These are phyloP conservation scores for Oxycera nigricornis DNA, from an alignment of 2,888 invertebrate species.

Conservation along the genomic window DNA sequence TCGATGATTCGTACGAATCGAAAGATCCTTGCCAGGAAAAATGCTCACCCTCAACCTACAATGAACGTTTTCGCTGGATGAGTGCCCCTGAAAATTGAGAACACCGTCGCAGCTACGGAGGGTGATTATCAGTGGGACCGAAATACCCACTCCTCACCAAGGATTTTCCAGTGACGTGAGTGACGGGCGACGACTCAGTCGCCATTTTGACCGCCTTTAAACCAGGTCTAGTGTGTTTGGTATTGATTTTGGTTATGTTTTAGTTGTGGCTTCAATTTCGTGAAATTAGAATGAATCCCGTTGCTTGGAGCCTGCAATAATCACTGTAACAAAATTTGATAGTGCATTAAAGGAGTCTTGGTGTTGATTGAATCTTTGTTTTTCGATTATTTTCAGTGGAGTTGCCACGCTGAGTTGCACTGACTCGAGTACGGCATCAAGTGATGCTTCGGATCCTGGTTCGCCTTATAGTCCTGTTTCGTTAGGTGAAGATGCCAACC, in stretches of 20 bases:
- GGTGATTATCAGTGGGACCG: slow-evolving; percentile 5
- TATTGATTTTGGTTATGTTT: slow-evolving; percentile 32
- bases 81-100: background rate
- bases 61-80: no score
- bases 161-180: slow-evolving; percentile 16
- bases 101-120: background rate
- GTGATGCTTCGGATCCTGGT: slow-evolving; percentile 86
- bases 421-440: slow-evolving; percentile 74
- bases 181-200: slow-evolving; percentile 16
- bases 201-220: slow-evolving; percentile 31
- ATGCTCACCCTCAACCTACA: no score
- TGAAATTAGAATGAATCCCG: background rate
- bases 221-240: slow-evolving; percentile 11
- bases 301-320: no score
- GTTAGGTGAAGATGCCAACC: slow-evolving; percentile 65
- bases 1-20: no score
- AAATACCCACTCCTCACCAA: slow-evolving; percentile 3
- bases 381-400: slow-evolving; percentile 74
- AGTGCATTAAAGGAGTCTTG: background rate
- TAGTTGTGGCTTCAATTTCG: background rate
- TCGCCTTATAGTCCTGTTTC: slow-evolving; percentile 79
- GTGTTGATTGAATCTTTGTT: slow-evolving; percentile 40
- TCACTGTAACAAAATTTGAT: background rate
- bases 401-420: slow-evolving; percentile 81
- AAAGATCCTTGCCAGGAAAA: no score